Base-by-base conservation (phyloP, 1,140 invertebrate genomes). In the Phenacoccus solenopsis region DNA sequence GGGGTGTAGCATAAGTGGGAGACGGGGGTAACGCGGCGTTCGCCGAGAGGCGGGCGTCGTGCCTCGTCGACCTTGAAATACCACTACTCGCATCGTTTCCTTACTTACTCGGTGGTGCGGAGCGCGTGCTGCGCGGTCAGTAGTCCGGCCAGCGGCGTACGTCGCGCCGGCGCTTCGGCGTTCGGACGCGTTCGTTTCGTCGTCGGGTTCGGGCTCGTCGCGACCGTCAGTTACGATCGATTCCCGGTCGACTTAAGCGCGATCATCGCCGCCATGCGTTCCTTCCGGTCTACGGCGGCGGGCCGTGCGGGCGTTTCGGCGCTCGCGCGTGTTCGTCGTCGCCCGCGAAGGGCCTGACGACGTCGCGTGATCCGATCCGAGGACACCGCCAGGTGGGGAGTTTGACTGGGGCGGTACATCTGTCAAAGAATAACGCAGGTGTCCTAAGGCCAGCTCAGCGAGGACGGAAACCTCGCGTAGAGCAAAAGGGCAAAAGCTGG, bases 331-430 rank as follows among this genome's bases (percentile, higher is more conserved):
- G n/a, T n/a, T n/a, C n/a, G n/a, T n/a, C 16, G 38, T 49, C 38
- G 38, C 38, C 38, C 38, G 38, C n/a, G 38, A 3, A 9, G 4
- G 77, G 77, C 77, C 78, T 77, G 76, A 78, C 16, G 38, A 9
- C 38, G 38, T 49, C 20, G 78, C 78, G 79, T 80, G 80, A 84
- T 83, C 83, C 82, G 81, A 79, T 82, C 80, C 81, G 82, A 86
- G 81, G 84, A 86, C 84, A 85, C 79, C 82, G 83, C 81, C 85
- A 87, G 86, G 83, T 80, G 82, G 85, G 86, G 84, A 89, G 87
- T 89, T 90, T 88, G 86, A 84, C 88, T 89, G 87, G 87, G 86
- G 87, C 86, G 85, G 87, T 86, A 90, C 86, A 89, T 83, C 82
- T 84, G 80, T 84, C 79, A 84, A 90, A 90, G 78, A 83, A 85